These are phyloP conservation scores for Lanius collurio DNA, from an alignment of 2,113 vertebrate species.

Conservation along the genomic window DNA sequence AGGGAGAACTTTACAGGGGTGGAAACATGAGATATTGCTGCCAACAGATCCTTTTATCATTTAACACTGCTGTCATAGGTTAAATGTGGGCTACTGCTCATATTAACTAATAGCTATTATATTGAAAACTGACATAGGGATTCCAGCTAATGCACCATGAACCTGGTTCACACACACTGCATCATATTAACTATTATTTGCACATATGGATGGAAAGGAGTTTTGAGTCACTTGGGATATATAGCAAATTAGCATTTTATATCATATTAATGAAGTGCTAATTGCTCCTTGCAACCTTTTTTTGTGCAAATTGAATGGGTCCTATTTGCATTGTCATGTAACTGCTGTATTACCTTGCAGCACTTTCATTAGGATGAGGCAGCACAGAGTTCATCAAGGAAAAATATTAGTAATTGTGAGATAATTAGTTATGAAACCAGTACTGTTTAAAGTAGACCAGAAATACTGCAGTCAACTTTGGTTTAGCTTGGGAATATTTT, in stretches of 20 bases:
- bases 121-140: constrained; percentile 45
- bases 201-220: constrained; percentile 21
- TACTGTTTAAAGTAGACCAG: not conserved
- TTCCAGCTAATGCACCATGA: constrained; percentile 27
- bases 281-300: constrained; percentile 69
- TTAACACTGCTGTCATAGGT: constrained; percentile 23
- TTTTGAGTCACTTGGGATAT: constrained; percentile 57
- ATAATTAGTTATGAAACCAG: constrained; percentile 43
- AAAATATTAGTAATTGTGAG: constrained; percentile 39
- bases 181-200: constrained; percentile 37
- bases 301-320: constrained; percentile 58
- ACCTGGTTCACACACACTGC: not conserved
- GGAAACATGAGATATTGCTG: constrained; percentile 24
- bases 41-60: constrained; percentile 17
- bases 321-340: constrained; percentile 41
- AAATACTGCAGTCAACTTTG: not conserved
- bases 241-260: constrained; percentile 70
- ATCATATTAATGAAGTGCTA: constrained; percentile 72
- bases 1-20: not conserved
- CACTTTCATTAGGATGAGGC: constrained; percentile 30
- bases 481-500: constrained; percentile 2
- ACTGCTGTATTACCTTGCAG: constrained; percentile 33
- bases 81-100: constrained; percentile 37
- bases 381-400: constrained; percentile 43
- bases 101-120: constrained; percentile 63